Evolutionary conservation across 1,140 invertebrate species (phyloP).

Genomic region (Apis cerana): DNA sequence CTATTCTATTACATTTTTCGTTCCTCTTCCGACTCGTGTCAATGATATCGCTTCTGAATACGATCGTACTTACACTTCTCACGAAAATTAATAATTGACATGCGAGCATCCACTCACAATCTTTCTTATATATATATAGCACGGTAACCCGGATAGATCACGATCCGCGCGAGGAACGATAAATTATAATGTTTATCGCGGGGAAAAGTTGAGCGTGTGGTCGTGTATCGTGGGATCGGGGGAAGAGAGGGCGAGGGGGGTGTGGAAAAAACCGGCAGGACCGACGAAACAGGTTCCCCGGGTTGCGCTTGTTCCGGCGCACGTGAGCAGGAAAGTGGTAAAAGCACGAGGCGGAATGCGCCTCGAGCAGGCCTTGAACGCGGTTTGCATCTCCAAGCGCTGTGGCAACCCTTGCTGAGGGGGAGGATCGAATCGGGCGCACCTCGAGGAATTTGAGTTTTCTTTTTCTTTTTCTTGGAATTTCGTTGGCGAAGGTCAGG

Average conservation of each 20-base stretch:
- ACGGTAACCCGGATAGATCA: too few relatives aligned
- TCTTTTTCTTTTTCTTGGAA: too few relatives aligned
- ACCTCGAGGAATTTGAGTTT: background rate
- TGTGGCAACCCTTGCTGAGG: too few relatives aligned
- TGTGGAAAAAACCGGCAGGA: conserved; percentile 35
- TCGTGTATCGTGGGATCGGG: conserved; percentile 1
- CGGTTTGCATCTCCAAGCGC: conserved; percentile 19
- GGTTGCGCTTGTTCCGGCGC: conserved; percentile 20
- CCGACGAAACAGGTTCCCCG: conserved; percentile 51
- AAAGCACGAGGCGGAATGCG: conserved; percentile 55
- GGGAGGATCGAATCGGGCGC: background rate
- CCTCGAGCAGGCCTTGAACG: conserved; percentile 37
- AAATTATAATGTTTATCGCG: too few relatives aligned
- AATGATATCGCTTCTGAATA: too few relatives aligned
- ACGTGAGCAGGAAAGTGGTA: conserved; percentile 60
- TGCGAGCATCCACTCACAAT: too few relatives aligned
- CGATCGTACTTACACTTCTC: too few relatives aligned
- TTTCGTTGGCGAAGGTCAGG: background rate
- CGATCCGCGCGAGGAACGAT: too few relatives aligned
- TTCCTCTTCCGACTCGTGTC: background rate
- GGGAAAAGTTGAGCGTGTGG: background rate
- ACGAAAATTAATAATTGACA: too few relatives aligned
- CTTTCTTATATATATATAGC: too few relatives aligned
- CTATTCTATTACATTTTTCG: too few relatives aligned
- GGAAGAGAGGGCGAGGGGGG: background rate